These are phyloP conservation scores for Sinella curviseta DNA, from an alignment of 1,140 invertebrate species.

Conservation along the genomic window DNA sequence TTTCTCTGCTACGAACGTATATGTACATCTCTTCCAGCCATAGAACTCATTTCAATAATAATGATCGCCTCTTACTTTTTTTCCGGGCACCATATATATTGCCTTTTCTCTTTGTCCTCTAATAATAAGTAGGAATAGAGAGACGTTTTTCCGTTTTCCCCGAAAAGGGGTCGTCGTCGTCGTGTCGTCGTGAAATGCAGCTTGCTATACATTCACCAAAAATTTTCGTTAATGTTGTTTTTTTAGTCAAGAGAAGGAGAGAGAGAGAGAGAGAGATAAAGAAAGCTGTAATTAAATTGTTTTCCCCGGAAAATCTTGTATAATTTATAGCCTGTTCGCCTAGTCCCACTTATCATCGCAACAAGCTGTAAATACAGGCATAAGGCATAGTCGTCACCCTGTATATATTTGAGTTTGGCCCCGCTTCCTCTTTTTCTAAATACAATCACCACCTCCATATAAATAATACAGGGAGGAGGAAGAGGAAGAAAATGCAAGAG, in stretches of 20 bases:
- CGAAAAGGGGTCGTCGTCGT: too few species aligned
- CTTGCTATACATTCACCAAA: too few species aligned
- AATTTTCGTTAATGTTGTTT: too few species aligned
- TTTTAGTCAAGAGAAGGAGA: background rate
- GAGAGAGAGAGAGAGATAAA: background rate
- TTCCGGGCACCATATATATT: too few species aligned
- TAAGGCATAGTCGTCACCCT: background rate
- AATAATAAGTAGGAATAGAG: too few species aligned
- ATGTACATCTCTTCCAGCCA: background rate
- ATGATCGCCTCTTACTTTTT: background rate
- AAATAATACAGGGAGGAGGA: background rate
- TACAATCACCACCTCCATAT: too few species aligned
- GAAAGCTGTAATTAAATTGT: slow-evolving; percentile 25
- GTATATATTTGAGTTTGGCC: background rate
- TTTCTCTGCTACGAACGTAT: background rate
- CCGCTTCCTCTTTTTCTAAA: too few species aligned
- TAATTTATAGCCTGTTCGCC: slow-evolving; percentile 20
- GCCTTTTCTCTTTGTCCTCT: too few species aligned
- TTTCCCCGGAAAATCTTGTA: background rate
- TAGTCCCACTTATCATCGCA: slow-evolving; percentile 12
- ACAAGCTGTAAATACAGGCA: background rate
- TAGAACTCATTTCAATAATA: background rate
- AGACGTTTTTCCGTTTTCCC: background rate
- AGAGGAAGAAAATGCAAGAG: too few species aligned
- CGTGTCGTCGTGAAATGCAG: too few species aligned